phyloP scores from a whole-genome alignment of 2,888 invertebrate species.

The Micropterix aruncella region DNA sequence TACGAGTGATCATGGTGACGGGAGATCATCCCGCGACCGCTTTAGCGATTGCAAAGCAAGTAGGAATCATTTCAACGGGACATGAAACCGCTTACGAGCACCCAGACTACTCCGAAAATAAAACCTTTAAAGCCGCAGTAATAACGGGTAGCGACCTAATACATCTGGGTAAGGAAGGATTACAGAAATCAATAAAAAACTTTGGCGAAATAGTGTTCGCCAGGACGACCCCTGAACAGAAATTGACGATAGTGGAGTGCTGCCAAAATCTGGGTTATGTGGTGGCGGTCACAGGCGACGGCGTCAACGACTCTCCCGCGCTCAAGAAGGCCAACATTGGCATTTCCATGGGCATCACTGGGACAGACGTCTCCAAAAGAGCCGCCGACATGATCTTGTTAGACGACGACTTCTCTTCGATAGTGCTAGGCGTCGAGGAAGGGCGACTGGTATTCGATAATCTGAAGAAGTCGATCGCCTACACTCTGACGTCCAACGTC shows the following conservation, averaged over 20 bases:
- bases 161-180: slow-evolving; percentile 35
- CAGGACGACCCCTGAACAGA: slow-evolving; percentile 54
- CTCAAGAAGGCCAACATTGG: slow-evolving; percentile 76
- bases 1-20: slow-evolving; percentile 59
- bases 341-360: slow-evolving; percentile 66
- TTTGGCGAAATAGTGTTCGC: slow-evolving; percentile 65
- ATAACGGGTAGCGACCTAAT: slow-evolving; percentile 40
- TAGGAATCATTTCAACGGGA: slow-evolving; percentile 47
- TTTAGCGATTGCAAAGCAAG: slow-evolving; percentile 52
- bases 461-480: slow-evolving; percentile 74
- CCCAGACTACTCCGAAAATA: slow-evolving; percentile 40
- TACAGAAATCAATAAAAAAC: slow-evolving; percentile 41
- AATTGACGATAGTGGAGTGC: slow-evolving; percentile 57
- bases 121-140: slow-evolving; percentile 26
- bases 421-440: slow-evolving; percentile 73
- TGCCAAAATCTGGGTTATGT: slow-evolving; percentile 66
- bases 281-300: slow-evolving; percentile 81
- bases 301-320: slow-evolving; percentile 80
- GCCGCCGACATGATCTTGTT: slow-evolving; percentile 85
- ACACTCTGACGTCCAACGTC: slow-evolving; percentile 70
- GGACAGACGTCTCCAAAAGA: slow-evolving; percentile 71
- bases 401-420: slow-evolving; percentile 81
- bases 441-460: slow-evolving; percentile 75
- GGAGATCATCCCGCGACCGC: slow-evolving; percentile 65
- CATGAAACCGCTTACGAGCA: slow-evolving; percentile 51